Evolutionary conservation across 2,113 vertebrate species (phyloP).

Genomic region (Pseudopodoces humilis): DNA sequence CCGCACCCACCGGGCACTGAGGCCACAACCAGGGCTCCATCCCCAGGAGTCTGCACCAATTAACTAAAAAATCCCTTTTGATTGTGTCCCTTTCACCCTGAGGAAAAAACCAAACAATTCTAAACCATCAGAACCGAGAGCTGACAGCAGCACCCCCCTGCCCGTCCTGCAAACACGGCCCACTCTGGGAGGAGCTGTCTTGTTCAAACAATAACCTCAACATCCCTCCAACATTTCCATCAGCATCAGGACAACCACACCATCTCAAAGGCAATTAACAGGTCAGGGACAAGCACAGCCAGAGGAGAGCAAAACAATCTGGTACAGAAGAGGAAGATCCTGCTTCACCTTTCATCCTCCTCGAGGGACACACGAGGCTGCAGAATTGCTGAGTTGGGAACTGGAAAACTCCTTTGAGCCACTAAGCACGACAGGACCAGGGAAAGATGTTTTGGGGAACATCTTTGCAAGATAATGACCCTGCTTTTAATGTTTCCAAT

Average conservation of each 20-base stretch:
- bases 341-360: background rate
- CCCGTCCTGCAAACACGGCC: background rate
- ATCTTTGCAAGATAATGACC: background rate
- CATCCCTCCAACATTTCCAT: background rate
- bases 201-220: background rate
- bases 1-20: background rate
- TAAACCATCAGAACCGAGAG: background rate
- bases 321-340: background rate
- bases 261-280: constrained; percentile 45
- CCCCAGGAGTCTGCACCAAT: background rate
- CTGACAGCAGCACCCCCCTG: background rate
- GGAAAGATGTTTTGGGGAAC: background rate
- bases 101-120: background rate
- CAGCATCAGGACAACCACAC: constrained; percentile 15
- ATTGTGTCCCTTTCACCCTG: background rate
- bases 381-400: background rate
- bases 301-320: constrained; percentile 12
- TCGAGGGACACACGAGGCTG: fast-evolving
- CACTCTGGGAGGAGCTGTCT: background rate
- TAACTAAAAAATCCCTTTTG: background rate
- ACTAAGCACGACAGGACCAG: background rate
- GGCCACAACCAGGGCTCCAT: background rate
- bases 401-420: background rate
- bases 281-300: constrained; percentile 44
- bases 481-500: background rate